These are phyloP conservation scores for Lytechinus pictus DNA, from an alignment of 35 echinoderm and acorn worm species.

Conservation along the genomic window DNA sequence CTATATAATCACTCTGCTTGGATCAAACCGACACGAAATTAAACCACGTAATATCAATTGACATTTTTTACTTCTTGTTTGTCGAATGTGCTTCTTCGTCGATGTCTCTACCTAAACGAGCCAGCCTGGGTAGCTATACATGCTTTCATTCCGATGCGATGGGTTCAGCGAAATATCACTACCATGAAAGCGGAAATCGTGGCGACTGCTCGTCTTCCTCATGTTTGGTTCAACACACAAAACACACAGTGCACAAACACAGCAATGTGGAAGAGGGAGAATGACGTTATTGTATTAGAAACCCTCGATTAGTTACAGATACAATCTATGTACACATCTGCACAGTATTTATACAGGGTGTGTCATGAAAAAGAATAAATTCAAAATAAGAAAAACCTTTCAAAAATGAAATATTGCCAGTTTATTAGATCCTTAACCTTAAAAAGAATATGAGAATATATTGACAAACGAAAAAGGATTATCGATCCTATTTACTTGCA, in stretches of 20 bases:
- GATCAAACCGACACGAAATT: background rate
- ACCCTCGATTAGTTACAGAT: background rate
- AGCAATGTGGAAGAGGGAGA: background rate
- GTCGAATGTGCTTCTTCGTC: background rate
- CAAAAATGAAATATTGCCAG: too few relatives aligned
- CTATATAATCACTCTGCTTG: background rate
- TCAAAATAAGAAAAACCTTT: background rate
- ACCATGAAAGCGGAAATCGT: background rate
- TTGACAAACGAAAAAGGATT: too few relatives aligned
- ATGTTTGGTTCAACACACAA: background rate
- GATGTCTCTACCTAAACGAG: background rate
- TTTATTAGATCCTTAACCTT: too few relatives aligned
- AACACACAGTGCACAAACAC: background rate
- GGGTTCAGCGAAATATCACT: background rate
- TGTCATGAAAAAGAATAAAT: background rate
- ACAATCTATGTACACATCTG: background rate
- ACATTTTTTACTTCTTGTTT: background rate
- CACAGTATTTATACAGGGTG: background rate
- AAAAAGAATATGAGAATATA: too few relatives aligned
- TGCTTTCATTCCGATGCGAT: background rate
- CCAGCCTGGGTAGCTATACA: background rate
- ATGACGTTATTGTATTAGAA: constrained; percentile 20
- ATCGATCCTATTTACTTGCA: too few relatives aligned
- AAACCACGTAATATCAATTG: background rate
- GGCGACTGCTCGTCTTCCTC: background rate